Evolutionary conservation across 2,113 vertebrate genomes (phyloP), one percentile per base, ranked within the genome.

Genomic region (Dipodomys ordii): DNA sequence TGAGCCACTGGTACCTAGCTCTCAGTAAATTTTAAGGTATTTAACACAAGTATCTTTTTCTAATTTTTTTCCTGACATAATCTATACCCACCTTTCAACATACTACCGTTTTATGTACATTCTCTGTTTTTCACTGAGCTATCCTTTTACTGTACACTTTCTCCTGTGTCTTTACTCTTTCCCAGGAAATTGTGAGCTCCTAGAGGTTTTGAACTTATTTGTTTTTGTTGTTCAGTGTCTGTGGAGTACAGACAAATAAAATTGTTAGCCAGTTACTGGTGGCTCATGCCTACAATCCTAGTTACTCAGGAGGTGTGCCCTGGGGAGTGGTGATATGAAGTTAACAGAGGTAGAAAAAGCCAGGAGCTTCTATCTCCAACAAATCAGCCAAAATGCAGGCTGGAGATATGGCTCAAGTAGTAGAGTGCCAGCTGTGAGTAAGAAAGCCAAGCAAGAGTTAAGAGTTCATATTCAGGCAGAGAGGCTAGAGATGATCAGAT

Each of bases 1-100:
- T 82, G 35, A 4, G 5, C 25, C 62, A 67, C 16, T 49, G 27
- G 15, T 35, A 46, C 35, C 35, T 65, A 18, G 13, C 35, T 67
- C 32, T 74, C 53, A 15, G 62, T 77, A 22, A 91, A 81, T 82
- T 90, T 92, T 30, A 94, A 95, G 44, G 57, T 62, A 93, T 69
- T 20, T 88, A 82, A 88, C n/a, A 86, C 67, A 88, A 30, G 76
- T 53, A 93, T 57, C 71, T n/a, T 79, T 74, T 78, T 25, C 35
- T 65, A 62, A 32, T 78, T 81, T 92, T 79, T 30, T 68, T 49
- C 28, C 32, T 91, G 28, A 95, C 10, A 79, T 0, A 10, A 80
- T 8, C 72, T 67, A 94, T 22, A 83, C 60, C 68, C 32, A 90
- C 39, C 65, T 95, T 18, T 90, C n/a, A 93, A 87, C 49, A 76